These are phyloP conservation scores for Elysia chlorotica DNA, from an alignment of 1,140 invertebrate genomes.

Conservation along the genomic window DNA sequence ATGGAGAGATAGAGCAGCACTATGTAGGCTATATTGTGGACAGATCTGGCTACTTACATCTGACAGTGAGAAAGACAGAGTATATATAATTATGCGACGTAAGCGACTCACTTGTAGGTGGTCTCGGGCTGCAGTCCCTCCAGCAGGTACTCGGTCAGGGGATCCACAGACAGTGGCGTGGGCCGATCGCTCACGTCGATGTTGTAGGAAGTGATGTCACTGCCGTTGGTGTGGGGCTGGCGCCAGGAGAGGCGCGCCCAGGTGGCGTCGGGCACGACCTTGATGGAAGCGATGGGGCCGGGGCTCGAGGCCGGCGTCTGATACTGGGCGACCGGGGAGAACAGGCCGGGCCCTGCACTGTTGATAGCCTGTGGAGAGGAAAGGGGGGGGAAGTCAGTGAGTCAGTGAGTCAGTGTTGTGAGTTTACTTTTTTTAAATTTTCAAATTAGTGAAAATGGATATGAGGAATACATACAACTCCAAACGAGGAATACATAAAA, in stretches of 20 bases:
- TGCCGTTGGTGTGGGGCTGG: constrained; percentile 70
- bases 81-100: too few relatives aligned
- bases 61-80: too few relatives aligned
- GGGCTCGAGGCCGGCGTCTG: constrained; percentile 58
- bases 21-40: too few relatives aligned
- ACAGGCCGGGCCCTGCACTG: constrained; percentile 56
- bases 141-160: constrained; percentile 55
- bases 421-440: not conserved
- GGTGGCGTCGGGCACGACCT: constrained; percentile 69
- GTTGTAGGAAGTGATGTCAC: constrained; percentile 75
- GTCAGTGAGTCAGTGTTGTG: not conserved
- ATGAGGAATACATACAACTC: too few relatives aligned
- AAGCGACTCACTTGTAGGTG: constrained; percentile 67
- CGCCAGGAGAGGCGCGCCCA: constrained; percentile 75
- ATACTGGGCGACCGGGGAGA: constrained; percentile 46
- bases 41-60: too few relatives aligned
- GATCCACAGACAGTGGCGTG: constrained; percentile 40
- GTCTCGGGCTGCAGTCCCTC: constrained; percentile 67
- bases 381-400: not conserved
- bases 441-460: too few relatives aligned
- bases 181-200: constrained; percentile 73
- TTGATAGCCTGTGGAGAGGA: constrained; percentile 55
- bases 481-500: too few relatives aligned
- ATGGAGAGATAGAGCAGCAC: too few relatives aligned
- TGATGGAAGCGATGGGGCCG: constrained; percentile 64